Conservation (phyloP, 2,797 vertebrate genomes). For the Myoxocephalus aenaeus region DNA sequence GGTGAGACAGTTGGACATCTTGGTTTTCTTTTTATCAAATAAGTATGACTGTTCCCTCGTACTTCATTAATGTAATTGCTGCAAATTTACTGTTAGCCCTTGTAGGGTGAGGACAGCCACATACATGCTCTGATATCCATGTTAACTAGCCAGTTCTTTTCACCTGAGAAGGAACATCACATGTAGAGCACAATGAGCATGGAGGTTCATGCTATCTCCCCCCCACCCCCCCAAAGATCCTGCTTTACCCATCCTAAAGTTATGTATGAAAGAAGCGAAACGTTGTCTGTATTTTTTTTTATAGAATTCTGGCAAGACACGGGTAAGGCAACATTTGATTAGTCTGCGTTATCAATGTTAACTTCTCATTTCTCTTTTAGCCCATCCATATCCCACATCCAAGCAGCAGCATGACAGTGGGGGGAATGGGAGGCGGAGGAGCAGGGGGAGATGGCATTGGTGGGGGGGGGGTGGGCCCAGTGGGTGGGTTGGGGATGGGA, state of each 20-base stretch:
- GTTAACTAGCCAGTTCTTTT: background rate
- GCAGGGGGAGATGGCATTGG: slow-evolving; percentile 58
- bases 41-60: background rate
- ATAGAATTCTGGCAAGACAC: background rate
- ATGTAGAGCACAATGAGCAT: background rate
- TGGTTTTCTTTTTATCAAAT: too few relatives aligned
- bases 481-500: slow-evolving; percentile 64
- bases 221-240: too few relatives aligned
- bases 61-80: too few relatives aligned
- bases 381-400: slow-evolving; percentile 82
- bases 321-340: background rate
- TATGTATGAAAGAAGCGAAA: background rate
- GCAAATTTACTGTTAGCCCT: background rate
- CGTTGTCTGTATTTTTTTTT: background rate
- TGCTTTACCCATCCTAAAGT: background rate
- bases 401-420: slow-evolving; percentile 69
- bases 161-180: background rate
- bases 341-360: background rate
- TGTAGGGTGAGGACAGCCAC: background rate
- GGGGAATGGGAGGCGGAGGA: slow-evolving; percentile 63
- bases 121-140: background rate
- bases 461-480: slow-evolving; percentile 71
- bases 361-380: slow-evolving; percentile 55
- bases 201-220: background rate
- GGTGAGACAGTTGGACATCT: slow-evolving; percentile 43